phyloP scores from a whole-genome alignment of 2,113 vertebrate species.

The Phycodurus eques region DNA sequence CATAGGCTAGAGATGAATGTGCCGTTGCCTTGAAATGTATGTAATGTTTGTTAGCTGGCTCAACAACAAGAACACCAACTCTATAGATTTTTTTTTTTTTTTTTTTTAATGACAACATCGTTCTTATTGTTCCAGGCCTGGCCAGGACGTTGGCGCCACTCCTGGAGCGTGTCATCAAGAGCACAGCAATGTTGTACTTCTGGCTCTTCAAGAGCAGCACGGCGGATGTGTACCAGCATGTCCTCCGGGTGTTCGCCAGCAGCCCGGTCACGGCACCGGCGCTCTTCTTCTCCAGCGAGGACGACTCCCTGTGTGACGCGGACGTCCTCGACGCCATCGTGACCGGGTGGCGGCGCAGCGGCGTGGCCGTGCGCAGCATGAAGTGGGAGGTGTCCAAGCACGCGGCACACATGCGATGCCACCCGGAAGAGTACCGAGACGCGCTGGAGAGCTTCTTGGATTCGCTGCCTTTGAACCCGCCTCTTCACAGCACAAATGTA shows the following conservation, averaged over 20 bases:
- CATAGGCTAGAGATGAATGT: no score
- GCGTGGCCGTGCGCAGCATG: conserved; percentile 37
- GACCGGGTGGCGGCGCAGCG: conserved; percentile 39
- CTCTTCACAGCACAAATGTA: not conserved
- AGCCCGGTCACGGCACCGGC: conserved; percentile 28
- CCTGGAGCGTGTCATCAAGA: conserved; percentile 42
- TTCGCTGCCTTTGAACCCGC: conserved; percentile 15
- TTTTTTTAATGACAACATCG: no score
- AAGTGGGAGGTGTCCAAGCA: conserved; percentile 62
- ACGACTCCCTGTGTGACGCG: conserved; percentile 53
- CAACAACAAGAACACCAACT: not conserved
- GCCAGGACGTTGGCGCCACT: conserved; percentile 60
- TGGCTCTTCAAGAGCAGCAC: conserved; percentile 55
- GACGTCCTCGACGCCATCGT: conserved; percentile 24
- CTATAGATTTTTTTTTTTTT: no score
- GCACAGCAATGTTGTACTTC: conserved; percentile 49
- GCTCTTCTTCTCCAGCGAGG: conserved; percentile 62
- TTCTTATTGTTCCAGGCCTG: conserved; percentile 42
- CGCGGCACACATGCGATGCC: conserved; percentile 49
- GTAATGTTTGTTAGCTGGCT: not conserved
- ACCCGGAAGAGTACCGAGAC: conserved; percentile 49
- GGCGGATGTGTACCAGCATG: conserved; percentile 29
- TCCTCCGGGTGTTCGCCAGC: conserved; percentile 38
- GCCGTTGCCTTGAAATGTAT: not conserved
- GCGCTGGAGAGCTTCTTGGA: conserved; percentile 48